Percentiles rank a stretch among this genome's conserved stretches.
These are phyloP conservation scores for Delichon dasypus DNA, from an alignment of 2,797 vertebrate genomes.

Conservation along the genomic window DNA sequence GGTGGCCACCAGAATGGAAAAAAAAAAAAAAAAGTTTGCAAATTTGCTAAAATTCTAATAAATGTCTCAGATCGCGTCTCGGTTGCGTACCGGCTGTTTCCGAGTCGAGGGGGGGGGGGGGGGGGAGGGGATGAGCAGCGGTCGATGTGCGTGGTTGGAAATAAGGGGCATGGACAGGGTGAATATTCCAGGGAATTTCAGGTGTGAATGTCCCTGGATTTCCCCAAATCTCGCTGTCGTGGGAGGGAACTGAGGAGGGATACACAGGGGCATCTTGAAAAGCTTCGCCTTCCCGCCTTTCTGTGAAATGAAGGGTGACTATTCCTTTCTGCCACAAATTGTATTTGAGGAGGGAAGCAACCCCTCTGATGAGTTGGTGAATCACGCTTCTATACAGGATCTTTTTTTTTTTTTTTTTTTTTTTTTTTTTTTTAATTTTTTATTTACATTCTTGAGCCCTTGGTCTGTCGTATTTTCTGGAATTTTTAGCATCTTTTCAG, in stretches of 20 bases:
- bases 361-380: background rate
- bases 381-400: rapidly evolving
- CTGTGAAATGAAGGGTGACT: too few relatives aligned
- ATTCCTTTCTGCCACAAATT: background rate
- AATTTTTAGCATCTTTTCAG: background rate
- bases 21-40: rapidly evolving
- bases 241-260: too few relatives aligned
- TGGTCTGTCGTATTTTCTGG: rapidly evolving
- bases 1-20: rapidly evolving
- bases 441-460: rapidly evolving
- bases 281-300: too few relatives aligned
- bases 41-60: rapidly evolving
- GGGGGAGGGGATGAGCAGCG: background rate
- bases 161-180: too few relatives aligned
- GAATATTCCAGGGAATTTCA: too few relatives aligned
- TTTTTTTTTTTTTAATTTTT: too few relatives aligned
- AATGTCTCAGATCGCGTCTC: rapidly evolving
- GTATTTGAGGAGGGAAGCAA: background rate
- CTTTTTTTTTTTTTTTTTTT: background rate
- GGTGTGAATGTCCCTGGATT: too few relatives aligned
- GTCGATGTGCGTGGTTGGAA: too few relatives aligned
- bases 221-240: rapidly evolving
- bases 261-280: too few relatives aligned
- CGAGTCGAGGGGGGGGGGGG: rapidly evolving
- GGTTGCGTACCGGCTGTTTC: rapidly evolving